Conservation (phyloP, 1,140 invertebrate genomes). For the Drosophila rufa region DNA sequence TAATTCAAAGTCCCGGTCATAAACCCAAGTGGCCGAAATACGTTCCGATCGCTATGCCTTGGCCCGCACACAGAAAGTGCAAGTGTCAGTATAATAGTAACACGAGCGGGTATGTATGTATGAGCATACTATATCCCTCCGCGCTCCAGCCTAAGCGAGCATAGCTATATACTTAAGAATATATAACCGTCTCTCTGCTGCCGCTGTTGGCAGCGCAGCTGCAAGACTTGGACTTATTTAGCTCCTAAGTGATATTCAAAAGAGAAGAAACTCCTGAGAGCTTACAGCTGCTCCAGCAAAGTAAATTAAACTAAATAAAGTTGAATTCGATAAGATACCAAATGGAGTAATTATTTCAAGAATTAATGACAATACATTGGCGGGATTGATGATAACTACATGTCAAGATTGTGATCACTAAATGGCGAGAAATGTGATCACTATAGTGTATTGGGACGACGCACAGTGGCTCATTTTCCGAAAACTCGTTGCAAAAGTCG, state of each 20-base stretch:
- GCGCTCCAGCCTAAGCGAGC: not conserved
- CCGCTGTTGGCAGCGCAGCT: not conserved
- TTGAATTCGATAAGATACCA: too few species aligned
- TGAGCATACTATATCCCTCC: not conserved
- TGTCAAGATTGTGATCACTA: too few species aligned
- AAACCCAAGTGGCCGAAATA: conserved; percentile 6
- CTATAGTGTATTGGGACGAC: too few species aligned
- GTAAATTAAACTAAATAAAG: too few species aligned
- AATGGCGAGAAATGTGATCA: too few species aligned
- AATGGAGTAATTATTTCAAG: too few species aligned
- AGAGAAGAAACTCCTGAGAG: not conserved
- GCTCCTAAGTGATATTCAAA: not conserved
- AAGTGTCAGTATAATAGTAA: not conserved
- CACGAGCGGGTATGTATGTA: not conserved
- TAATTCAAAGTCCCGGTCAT: conserved; percentile 4
- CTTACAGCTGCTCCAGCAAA: too few species aligned
- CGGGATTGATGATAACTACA: too few species aligned
- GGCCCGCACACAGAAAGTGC: not conserved
- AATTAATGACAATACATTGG: too few species aligned
- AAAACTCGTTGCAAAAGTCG: too few species aligned
- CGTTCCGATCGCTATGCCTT: not conserved
- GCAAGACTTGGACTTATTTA: not conserved
- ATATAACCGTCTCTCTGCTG: too few species aligned
- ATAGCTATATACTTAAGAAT: not conserved
- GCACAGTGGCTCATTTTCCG: too few species aligned